Percentiles rank a stretch among this genome's conserved stretches.
Evolutionary conservation across 1,140 invertebrate genomes (phyloP).

Genomic region (Pseudomyrmex dendroicus): DNA sequence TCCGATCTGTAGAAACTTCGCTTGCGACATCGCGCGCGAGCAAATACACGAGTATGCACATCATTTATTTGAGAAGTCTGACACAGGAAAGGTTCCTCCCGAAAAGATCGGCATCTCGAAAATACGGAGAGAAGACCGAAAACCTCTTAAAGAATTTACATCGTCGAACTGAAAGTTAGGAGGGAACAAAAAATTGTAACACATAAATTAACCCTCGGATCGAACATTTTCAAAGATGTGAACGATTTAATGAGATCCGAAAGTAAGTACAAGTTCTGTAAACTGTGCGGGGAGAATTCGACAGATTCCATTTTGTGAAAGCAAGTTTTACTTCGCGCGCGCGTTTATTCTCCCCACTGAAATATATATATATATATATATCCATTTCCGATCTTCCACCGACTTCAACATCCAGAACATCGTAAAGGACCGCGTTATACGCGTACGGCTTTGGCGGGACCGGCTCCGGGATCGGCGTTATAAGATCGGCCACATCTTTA

Average conservation of each 20-base stretch:
- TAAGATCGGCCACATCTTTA: conserved; percentile 82
- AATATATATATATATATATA: not conserved
- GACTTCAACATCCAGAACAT: not conserved
- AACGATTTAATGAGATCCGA: no score
- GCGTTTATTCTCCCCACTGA: conserved; percentile 22
- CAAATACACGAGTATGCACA: not conserved
- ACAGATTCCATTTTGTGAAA: no score
- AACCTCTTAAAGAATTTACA: not conserved
- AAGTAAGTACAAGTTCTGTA: no score
- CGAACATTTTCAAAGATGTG: no score
- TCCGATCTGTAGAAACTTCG: conserved; percentile 57
- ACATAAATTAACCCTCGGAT: no score
- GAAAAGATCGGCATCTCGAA: not conserved
- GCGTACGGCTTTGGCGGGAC: conserved; percentile 12
- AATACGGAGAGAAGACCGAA: not conserved
- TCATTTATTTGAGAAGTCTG: not conserved
- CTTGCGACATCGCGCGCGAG: conserved; percentile 17
- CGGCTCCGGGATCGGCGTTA: conserved; percentile 72
- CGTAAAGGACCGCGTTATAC: conserved; percentile 39
- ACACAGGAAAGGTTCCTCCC: not conserved
- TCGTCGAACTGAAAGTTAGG: no score
- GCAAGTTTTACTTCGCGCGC: conserved; percentile 1
- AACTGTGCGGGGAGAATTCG: no score
- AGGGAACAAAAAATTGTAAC: no score
- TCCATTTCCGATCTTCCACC: conserved; percentile 45